Evolutionary conservation across 2,888 invertebrate species (phyloP).

Genomic region (Galeruca laticollis): DNA sequence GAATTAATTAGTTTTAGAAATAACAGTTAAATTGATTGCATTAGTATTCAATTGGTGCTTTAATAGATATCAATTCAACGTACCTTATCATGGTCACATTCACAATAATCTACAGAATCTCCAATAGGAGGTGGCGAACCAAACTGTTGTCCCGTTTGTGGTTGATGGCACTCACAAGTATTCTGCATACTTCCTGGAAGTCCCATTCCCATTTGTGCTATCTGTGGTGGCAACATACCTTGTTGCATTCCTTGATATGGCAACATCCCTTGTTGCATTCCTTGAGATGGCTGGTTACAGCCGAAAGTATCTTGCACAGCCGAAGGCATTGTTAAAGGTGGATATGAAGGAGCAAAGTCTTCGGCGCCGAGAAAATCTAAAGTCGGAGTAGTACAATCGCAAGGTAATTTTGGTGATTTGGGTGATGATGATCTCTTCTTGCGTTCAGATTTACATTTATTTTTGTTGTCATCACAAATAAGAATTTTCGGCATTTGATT

Average conservation of each 20-base stretch:
- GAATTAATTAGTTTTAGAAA: no score
- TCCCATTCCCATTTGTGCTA: background rate
- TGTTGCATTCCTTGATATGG: background rate
- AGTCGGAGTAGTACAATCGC: background rate
- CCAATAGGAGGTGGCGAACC: background rate
- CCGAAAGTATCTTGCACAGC: background rate
- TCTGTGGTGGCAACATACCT: background rate
- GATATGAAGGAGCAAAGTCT: background rate
- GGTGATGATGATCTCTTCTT: constrained; percentile 4
- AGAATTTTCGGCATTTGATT: constrained; percentile 70
- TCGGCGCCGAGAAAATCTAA: background rate
- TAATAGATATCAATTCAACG: background rate
- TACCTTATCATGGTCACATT: constrained; percentile 28
- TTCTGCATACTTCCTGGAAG: background rate
- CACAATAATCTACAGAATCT: background rate
- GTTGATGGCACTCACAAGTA: constrained; percentile 13
- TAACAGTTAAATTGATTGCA: no score
- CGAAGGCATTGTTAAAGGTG: background rate
- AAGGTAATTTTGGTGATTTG: background rate
- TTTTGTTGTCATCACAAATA: constrained; percentile 65
- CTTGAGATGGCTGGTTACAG: background rate
- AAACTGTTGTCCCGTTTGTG: background rate
- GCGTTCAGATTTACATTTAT: constrained; percentile 9
- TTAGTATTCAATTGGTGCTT: no score
- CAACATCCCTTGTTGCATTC: background rate